Evolutionary conservation across 2,113 vertebrate genomes (phyloP).

Genomic region (Oryctolagus cuniculus): DNA sequence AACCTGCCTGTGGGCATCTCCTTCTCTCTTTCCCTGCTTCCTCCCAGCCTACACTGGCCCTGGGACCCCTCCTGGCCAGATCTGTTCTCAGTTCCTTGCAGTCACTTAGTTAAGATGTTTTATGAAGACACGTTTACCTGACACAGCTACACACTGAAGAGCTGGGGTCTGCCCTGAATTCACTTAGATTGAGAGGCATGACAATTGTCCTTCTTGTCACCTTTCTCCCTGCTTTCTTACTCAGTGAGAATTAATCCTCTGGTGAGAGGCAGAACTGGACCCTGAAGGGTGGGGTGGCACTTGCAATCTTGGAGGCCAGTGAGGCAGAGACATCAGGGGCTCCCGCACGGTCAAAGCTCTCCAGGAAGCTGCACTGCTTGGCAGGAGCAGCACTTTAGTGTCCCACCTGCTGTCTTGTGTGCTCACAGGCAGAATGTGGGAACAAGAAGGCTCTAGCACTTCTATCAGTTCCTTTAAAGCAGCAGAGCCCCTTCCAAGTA

Average conservation of each 20-base stretch:
- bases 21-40: neutral
- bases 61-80: fast-evolving
- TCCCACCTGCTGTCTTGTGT: fast-evolving
- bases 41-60: neutral
- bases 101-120: neutral
- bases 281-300: neutral
- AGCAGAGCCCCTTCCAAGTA: neutral
- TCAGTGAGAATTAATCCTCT: fast-evolving
- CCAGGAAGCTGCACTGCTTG: fast-evolving
- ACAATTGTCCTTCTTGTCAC: neutral
- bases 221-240: neutral
- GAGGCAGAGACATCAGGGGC: fast-evolving
- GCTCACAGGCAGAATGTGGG: fast-evolving
- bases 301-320: neutral
- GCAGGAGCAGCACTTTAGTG: fast-evolving
- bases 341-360: fast-evolving
- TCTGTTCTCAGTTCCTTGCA: fast-evolving
- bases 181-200: fast-evolving
- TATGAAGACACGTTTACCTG: no score
- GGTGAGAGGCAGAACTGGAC: fast-evolving
- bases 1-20: fast-evolving
- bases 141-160: no score
- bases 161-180: neutral
- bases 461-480: neutral
- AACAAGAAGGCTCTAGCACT: neutral